Percentiles rank a stretch among this genome's conserved stretches.
phyloP scores from a whole-genome alignment of 2,888 invertebrate species.

The Hartigia nigra region DNA sequence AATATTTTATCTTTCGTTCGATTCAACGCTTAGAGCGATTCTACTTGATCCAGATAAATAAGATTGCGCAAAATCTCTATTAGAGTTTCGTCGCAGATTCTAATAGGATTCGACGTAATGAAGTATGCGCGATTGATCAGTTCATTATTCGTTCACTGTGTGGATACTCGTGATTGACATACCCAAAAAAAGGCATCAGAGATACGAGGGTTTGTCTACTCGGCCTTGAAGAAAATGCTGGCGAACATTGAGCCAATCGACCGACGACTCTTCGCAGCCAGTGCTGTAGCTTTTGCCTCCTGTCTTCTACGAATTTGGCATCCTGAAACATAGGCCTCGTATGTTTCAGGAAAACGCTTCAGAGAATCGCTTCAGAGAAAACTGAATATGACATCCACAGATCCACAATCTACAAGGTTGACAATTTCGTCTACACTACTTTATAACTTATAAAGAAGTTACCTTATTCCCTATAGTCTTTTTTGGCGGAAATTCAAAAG shows the following conservation, averaged over 20 bases:
- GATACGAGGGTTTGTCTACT: conserved; percentile 82
- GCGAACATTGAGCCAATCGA: conserved; percentile 74
- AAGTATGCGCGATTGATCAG: not conserved
- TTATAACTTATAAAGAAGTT: conserved; percentile 31
- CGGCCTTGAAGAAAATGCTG: conserved; percentile 81
- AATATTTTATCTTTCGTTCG: not conserved
- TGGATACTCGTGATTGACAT: conserved; percentile 42
- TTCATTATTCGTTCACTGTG: not conserved
- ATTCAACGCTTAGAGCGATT: not conserved
- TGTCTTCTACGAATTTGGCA: conserved; percentile 86
- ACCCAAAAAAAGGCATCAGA: conserved; percentile 90
- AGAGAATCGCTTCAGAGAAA: conserved; percentile 10
- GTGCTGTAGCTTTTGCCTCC: conserved; percentile 85
- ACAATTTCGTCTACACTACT: conserved; percentile 10
- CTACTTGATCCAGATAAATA: not conserved
- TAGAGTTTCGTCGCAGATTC: not conserved
- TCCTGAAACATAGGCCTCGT: too few species aligned
- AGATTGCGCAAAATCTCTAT: not conserved
- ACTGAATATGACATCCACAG: not conserved
- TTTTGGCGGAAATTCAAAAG: conserved; percentile 94
- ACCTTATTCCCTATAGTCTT: conserved; percentile 94
- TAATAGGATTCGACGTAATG: not conserved
- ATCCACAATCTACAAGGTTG: not conserved
- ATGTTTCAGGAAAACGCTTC: too few species aligned
- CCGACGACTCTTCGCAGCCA: conserved; percentile 88